Percentiles rank a stretch among this genome's conserved stretches.
Evolutionary conservation across 53 echinoderm and acorn worm genomes (phyloP).

Genomic region (Holothuria leucospilota): DNA sequence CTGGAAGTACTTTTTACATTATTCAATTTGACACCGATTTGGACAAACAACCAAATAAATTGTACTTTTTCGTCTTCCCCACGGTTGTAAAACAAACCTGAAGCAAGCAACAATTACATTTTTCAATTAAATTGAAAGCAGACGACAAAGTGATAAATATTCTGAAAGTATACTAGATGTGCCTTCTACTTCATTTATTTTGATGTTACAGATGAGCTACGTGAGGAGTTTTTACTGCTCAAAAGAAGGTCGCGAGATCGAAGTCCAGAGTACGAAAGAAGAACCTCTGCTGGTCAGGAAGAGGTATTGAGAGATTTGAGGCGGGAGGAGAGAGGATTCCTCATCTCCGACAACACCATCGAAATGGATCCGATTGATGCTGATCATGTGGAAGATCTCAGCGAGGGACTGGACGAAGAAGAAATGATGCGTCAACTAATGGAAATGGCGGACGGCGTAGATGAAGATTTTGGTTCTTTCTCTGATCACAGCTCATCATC

Average conservation of each 20-base stretch:
- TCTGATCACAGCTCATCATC: conserved; percentile 37
- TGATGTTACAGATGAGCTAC: conserved; percentile 31
- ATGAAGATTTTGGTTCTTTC: conserved; percentile 33
- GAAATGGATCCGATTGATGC: conserved; percentile 48
- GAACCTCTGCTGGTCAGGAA: conserved; percentile 49
- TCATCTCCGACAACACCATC: conserved; percentile 40
- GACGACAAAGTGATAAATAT: too few relatives aligned
- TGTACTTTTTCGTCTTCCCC: too few relatives aligned
- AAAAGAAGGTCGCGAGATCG: conserved; percentile 33
- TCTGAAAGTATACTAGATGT: too few relatives aligned
- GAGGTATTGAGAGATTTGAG: conserved; percentile 35
- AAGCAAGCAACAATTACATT: too few relatives aligned
- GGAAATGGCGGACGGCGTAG: conserved; percentile 74
- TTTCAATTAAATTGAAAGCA: too few relatives aligned
- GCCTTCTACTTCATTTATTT: background rate
- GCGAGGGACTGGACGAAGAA: conserved; percentile 72
- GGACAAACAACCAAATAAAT: too few relatives aligned
- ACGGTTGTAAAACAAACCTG: too few relatives aligned
- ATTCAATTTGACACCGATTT: too few relatives aligned
- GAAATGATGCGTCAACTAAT: conserved; percentile 95
- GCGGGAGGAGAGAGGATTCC: conserved; percentile 23
- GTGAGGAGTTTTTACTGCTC: conserved; percentile 33
- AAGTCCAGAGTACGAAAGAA: conserved; percentile 42
- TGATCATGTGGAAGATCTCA: conserved; percentile 45
- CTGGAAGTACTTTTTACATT: too few relatives aligned